These are phyloP conservation scores for Triops longicaudatus DNA, from an alignment of 1,140 invertebrate genomes.

Conservation along the genomic window DNA sequence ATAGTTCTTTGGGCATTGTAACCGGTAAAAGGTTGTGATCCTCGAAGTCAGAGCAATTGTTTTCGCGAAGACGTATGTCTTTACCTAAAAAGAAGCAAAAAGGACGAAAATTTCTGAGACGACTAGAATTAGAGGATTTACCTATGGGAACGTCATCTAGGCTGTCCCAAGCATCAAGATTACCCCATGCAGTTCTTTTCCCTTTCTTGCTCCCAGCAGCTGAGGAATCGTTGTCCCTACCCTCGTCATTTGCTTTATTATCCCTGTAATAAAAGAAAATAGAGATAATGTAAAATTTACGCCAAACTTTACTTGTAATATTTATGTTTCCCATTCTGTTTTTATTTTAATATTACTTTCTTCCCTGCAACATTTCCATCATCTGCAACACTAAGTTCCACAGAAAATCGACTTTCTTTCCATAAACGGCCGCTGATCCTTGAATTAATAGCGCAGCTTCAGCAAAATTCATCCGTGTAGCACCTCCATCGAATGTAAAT, in stretches of 20 bases:
- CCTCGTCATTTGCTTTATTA: conserved; percentile 18
- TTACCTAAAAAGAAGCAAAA: not conserved
- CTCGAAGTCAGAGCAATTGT: not conserved
- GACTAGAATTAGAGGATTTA: not conserved
- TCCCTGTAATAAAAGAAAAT: not conserved
- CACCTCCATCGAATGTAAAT: conserved; percentile 34
- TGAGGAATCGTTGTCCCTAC: conserved; percentile 17
- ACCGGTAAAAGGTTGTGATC: not conserved
- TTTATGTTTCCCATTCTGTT: not conserved
- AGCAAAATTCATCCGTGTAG: conserved; percentile 44
- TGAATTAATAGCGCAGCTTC: conserved; percentile 47
- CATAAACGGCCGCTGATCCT: conserved; percentile 45
- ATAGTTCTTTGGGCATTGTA: not conserved
- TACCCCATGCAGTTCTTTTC: not conserved
- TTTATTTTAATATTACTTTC: conserved; percentile 26
- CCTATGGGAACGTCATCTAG: conserved; percentile 4
- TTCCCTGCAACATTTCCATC: conserved; percentile 38
- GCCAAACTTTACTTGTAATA: too few species aligned
- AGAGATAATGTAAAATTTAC: too few species aligned
- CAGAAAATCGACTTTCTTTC: conserved; percentile 45
- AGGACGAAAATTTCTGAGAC: not conserved
- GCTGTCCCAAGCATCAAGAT: conserved; percentile 17
- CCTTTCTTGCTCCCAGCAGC: not conserved
- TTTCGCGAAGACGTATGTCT: not conserved
- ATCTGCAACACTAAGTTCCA: conserved; percentile 37